Evolutionary conservation across 2,888 invertebrate species (phyloP).

Genomic region (Neoascia interrupta): DNA sequence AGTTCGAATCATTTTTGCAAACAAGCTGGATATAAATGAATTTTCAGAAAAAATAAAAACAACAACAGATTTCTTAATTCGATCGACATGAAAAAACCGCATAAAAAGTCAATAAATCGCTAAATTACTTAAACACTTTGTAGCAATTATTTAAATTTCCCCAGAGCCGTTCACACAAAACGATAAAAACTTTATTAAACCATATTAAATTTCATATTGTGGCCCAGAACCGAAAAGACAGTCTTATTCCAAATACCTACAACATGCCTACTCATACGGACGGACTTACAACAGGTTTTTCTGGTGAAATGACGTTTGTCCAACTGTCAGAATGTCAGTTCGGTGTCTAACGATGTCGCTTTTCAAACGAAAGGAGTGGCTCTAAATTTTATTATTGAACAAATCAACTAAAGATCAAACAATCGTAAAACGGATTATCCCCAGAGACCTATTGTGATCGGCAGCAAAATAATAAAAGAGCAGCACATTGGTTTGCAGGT

Average conservation of each 20-base stretch:
- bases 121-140: constrained; percentile 44
- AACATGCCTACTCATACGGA: too few relatives aligned
- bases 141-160: constrained; percentile 51
- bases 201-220: constrained; percentile 43
- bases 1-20: constrained; percentile 5
- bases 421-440: constrained; percentile 34
- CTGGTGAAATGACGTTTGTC: not conserved
- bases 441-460: not conserved
- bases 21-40: constrained; percentile 5
- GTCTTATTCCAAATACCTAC: too few relatives aligned
- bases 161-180: constrained; percentile 13
- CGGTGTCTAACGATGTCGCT: not conserved
- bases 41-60: constrained; percentile 1
- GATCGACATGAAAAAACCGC: constrained; percentile 23
- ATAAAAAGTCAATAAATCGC: constrained; percentile 38
- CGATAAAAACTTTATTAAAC: constrained; percentile 27
- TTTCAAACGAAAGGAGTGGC: constrained; percentile 17
- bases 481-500: too few relatives aligned
- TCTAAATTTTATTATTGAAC: constrained; percentile 22
- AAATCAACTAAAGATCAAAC: constrained; percentile 35
- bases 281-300: constrained; percentile 22
- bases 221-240: constrained; percentile 9
- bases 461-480: too few relatives aligned
- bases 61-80: constrained; percentile 10
- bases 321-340: not conserved